Conservation (phyloP, 2,113 vertebrate genomes). For the Xenopus borealis region DNA sequence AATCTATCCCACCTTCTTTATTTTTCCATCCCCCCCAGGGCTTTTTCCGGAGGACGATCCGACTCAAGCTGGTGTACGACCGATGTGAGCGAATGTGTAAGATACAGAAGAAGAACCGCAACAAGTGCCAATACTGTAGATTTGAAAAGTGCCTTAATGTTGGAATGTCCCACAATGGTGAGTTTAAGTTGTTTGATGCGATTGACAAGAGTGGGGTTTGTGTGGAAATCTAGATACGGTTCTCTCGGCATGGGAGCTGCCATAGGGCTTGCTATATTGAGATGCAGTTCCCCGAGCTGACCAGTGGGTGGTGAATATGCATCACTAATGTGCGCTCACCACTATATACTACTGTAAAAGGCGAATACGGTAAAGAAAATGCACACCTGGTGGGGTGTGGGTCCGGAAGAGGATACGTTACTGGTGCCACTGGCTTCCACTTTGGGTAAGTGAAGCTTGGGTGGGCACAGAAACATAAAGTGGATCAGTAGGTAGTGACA, state of each 20-base stretch:
- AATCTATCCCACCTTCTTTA: too few species aligned
- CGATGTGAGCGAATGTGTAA: constrained; percentile 90
- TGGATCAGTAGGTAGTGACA: too few species aligned
- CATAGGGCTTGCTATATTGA: neutral
- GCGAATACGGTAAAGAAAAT: too few species aligned
- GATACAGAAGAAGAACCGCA: constrained; percentile 98
- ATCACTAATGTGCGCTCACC: too few species aligned
- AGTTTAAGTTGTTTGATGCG: constrained; percentile 53
- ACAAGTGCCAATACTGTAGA: constrained; percentile 97
- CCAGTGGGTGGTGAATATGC: too few species aligned
- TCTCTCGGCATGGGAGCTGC: neutral
- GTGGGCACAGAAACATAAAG: too few species aligned
- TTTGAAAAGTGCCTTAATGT: constrained; percentile 98
- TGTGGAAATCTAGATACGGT: too few species aligned
- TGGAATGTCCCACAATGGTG: constrained; percentile 98
- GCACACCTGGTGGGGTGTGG: too few species aligned
- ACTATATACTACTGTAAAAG: too few species aligned
- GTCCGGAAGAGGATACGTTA: too few species aligned
- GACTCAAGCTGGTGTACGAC: constrained; percentile 89
- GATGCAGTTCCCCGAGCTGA: neutral
- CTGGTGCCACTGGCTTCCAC: too few species aligned
- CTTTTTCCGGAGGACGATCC: constrained; percentile 91
- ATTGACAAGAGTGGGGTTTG: neutral
- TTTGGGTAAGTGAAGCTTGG: too few species aligned
- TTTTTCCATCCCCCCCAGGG: constrained; percentile 56